These are phyloP conservation scores for Pterophyllum scalare DNA, from an alignment of 2,113 vertebrate species.

Conservation along the genomic window DNA sequence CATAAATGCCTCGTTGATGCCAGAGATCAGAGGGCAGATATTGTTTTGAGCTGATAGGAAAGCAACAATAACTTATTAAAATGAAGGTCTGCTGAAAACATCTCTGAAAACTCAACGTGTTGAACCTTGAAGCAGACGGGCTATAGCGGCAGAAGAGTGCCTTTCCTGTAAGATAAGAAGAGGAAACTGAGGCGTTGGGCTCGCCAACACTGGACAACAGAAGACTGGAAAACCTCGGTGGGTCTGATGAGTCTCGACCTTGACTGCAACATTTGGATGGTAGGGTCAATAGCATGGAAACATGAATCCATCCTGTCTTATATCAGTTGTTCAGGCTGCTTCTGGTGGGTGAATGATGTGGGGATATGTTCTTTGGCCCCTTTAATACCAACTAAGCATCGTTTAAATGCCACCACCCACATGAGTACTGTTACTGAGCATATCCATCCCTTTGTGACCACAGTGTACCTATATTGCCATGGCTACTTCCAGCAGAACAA, in stretches of 20 bases:
- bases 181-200: neutral
- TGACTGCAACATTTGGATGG: no score
- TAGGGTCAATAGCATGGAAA: no score
- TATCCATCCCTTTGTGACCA: neutral
- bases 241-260: neutral
- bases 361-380: neutral
- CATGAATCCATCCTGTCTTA: no score
- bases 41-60: no score
- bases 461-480: neutral
- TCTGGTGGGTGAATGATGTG: neutral
- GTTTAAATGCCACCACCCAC: neutral
- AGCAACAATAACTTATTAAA: rapidly evolving
- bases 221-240: neutral
- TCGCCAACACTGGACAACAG: neutral
- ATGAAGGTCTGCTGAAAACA: neutral
- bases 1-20: neutral
- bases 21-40: neutral
- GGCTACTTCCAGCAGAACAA: no score
- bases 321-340: neutral
- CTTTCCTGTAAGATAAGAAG: neutral
- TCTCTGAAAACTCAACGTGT: neutral
- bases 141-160: neutral
- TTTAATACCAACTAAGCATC: no score
- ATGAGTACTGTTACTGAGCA: rapidly evolving
- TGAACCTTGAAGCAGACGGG: neutral